Percentiles rank a stretch among this genome's conserved stretches.
Conservation (phyloP, 2,888 invertebrate species). For the Nebria salina region DNA sequence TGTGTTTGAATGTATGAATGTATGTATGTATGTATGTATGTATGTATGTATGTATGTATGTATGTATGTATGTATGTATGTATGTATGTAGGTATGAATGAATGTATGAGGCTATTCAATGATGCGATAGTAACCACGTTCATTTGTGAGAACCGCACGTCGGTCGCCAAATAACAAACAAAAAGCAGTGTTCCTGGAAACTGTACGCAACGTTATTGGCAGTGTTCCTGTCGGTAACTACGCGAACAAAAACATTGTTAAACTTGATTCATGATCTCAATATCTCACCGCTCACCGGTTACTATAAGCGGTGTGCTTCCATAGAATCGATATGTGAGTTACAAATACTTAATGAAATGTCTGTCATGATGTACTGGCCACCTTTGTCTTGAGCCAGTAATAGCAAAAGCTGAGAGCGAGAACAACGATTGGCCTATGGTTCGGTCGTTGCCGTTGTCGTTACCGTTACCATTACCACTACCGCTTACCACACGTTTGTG, state of each 20-base stretch:
- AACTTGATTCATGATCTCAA: conserved; percentile 45
- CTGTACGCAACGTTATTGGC: conserved; percentile 32
- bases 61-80: not conserved
- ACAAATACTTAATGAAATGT: conserved; percentile 45
- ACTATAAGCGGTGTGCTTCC: conserved; percentile 38
- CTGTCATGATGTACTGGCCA: conserved; percentile 42
- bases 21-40: no score
- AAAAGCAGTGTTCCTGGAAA: not conserved
- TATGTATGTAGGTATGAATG: not conserved
- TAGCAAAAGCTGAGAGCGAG: conserved; percentile 15
- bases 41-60: not conserved
- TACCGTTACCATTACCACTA: not conserved
- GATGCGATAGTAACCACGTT: not conserved
- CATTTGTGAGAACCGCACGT: not conserved
- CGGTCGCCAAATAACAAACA: not conserved
- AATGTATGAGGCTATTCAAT: not conserved
- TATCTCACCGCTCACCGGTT: conserved; percentile 44
- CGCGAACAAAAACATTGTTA: conserved; percentile 45
- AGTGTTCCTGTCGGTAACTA: conserved; percentile 45
- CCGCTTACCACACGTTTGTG: not conserved
- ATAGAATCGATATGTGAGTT: conserved; percentile 45
- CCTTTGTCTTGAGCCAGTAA: conserved; percentile 40
- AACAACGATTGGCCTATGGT: conserved; percentile 3
- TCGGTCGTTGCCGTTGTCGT: conserved; percentile 15
- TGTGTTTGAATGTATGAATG: no score